These are phyloP conservation scores for Tethea ocularis DNA, from an alignment of 2,888 invertebrate species.

Conservation along the genomic window DNA sequence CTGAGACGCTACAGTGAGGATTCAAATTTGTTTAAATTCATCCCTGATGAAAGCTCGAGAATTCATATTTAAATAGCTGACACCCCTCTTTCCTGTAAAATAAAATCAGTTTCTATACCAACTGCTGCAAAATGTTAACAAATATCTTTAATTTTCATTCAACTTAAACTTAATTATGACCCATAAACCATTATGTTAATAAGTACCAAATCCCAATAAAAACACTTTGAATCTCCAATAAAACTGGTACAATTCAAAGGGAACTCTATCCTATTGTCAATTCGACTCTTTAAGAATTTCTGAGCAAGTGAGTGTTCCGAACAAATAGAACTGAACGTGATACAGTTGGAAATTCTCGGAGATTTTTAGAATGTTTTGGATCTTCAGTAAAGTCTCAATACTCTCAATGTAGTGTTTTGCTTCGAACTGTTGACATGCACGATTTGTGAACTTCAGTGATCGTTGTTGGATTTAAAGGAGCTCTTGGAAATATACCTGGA, in stretches of 20 bases:
- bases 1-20: too few relatives aligned
- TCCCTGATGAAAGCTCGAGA: too few relatives aligned
- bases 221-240: background rate
- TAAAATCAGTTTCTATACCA: too few relatives aligned
- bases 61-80: too few relatives aligned
- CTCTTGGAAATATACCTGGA: background rate
- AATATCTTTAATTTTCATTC: too few relatives aligned
- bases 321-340: background rate
- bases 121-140: too few relatives aligned
- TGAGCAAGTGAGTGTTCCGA: background rate
- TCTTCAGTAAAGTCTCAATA: background rate
- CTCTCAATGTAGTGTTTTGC: constrained; percentile 2
- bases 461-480: background rate
- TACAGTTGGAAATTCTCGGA: background rate
- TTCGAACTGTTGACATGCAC: background rate
- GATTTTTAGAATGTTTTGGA: constrained; percentile 3
- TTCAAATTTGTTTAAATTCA: too few relatives aligned
- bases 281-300: background rate
- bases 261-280: background rate
- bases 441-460: background rate
- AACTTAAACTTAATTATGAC: too few relatives aligned
- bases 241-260: background rate
- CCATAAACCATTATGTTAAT: too few relatives aligned
- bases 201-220: background rate
- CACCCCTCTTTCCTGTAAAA: too few relatives aligned